Percentiles rank a stretch among this genome's conserved stretches.
These are phyloP conservation scores for Lepidothrix coronata DNA, from an alignment of 2,113 vertebrate species.

Conservation along the genomic window DNA sequence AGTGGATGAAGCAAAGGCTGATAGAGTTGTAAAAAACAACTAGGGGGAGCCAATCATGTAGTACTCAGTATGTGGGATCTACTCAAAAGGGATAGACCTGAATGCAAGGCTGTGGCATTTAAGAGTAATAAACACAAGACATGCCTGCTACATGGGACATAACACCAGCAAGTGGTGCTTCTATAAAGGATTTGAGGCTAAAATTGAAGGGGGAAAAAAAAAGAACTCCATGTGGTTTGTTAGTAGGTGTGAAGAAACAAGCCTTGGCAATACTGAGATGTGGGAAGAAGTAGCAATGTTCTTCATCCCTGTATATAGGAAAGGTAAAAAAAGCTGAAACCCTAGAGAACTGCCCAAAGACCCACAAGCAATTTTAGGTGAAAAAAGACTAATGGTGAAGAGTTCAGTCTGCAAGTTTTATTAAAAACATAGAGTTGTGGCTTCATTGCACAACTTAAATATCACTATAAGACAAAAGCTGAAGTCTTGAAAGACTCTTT, in stretches of 20 bases:
- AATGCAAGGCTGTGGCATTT: background rate
- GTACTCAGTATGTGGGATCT: background rate
- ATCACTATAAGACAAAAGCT: background rate
- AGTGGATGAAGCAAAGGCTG: background rate
- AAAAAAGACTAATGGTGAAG: background rate
- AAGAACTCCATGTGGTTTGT: background rate
- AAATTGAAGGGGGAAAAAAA: background rate
- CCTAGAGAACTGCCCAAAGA: background rate
- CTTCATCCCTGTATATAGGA: background rate
- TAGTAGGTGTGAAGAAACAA: background rate
- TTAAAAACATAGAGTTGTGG: background rate
- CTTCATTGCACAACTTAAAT: background rate
- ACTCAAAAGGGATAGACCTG: background rate
- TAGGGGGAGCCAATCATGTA: background rate
- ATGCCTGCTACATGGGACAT: background rate
- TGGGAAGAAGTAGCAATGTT: background rate
- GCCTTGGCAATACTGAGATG: background rate
- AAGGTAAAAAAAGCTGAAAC: background rate
- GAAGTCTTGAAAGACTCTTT: background rate
- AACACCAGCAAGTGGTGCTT: background rate
- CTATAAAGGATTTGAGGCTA: background rate
- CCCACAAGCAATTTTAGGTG: background rate
- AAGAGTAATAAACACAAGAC: background rate
- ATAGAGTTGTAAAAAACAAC: background rate
- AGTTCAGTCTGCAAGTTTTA: background rate